phyloP scores from a whole-genome alignment of 30 jellyfish, hydroid and myxozoan species.

The Hydractinia symbiolongicarpus region DNA sequence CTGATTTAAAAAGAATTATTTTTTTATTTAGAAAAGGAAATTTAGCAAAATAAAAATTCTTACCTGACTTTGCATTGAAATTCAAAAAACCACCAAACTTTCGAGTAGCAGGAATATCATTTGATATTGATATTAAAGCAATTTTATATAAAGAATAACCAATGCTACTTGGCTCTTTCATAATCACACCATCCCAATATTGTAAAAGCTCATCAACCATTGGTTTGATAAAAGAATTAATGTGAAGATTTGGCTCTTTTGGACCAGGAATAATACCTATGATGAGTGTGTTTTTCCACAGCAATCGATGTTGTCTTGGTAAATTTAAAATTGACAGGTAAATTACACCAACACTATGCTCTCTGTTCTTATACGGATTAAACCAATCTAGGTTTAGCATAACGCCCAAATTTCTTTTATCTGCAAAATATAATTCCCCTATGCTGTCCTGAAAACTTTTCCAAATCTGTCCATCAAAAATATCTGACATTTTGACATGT shows the following conservation, averaged over 20 bases:
- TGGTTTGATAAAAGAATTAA: neutral
- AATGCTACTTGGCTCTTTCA: neutral
- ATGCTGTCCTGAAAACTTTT: neutral
- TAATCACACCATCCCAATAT: conserved; percentile 7
- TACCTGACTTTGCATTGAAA: neutral
- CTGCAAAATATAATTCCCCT: neutral
- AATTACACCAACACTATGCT: neutral
- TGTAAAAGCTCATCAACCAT: neutral
- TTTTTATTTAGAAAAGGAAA: no score
- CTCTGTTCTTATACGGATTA: neutral
- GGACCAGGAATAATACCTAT: conserved; percentile 9
- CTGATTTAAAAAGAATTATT: no score
- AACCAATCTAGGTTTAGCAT: conserved; percentile 3
- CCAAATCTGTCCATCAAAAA: neutral
- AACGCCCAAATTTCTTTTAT: neutral
- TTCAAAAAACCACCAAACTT: conserved; percentile 13
- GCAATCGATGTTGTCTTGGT: conserved; percentile 3
- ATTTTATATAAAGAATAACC: neutral
- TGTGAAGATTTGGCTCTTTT: neutral
- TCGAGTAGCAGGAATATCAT: conserved; percentile 20
- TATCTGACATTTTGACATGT: neutral
- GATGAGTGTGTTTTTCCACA: conserved; percentile 3
- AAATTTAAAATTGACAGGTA: conserved; percentile 5
- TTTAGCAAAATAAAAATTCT: neutral
- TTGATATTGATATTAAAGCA: neutral